Percentiles rank a stretch among this genome's conserved stretches.
Evolutionary conservation across 1,140 invertebrate species (phyloP).

Genomic region (Drosophila teissieri): DNA sequence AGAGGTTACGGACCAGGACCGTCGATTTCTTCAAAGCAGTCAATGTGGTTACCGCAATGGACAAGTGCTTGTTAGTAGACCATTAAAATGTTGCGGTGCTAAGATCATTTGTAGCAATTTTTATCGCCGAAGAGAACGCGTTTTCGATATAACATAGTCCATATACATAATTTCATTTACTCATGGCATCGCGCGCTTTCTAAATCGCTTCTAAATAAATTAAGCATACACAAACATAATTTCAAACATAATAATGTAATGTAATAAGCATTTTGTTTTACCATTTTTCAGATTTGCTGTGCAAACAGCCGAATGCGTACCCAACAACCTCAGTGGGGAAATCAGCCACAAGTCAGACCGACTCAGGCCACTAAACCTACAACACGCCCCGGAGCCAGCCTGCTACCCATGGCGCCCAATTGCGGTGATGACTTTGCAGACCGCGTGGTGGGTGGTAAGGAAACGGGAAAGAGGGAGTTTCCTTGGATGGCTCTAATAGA

Average conservation of each 20-base stretch:
- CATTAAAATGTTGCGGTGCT: background rate
- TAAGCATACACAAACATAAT: too few species aligned
- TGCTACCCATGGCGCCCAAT: constrained; percentile 58
- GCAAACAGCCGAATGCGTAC: constrained; percentile 39
- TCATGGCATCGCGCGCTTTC: too few species aligned
- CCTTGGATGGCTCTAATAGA: constrained; percentile 89
- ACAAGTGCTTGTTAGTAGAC: constrained; percentile 57
- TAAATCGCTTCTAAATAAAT: too few species aligned
- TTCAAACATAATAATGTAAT: too few species aligned
- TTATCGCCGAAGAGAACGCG: too few species aligned
- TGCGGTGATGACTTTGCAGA: constrained; percentile 84
- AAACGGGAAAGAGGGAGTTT: constrained; percentile 87
- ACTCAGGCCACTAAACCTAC: background rate
- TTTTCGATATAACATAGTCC: too few species aligned
- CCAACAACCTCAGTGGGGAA: constrained; percentile 27
- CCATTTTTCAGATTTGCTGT: constrained; percentile 57
- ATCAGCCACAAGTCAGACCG: background rate
- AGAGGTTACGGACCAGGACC: constrained; percentile 22
- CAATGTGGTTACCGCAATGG: constrained; percentile 63
- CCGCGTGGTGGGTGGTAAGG: constrained; percentile 87
- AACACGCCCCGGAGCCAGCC: constrained; percentile 4
- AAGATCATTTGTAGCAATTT: background rate
- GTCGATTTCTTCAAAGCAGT: constrained; percentile 39
- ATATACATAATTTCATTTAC: too few species aligned
- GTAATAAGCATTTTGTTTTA: too few species aligned